Conservation (phyloP, 2,888 invertebrate genomes). For the Athetis lepigone region DNA sequence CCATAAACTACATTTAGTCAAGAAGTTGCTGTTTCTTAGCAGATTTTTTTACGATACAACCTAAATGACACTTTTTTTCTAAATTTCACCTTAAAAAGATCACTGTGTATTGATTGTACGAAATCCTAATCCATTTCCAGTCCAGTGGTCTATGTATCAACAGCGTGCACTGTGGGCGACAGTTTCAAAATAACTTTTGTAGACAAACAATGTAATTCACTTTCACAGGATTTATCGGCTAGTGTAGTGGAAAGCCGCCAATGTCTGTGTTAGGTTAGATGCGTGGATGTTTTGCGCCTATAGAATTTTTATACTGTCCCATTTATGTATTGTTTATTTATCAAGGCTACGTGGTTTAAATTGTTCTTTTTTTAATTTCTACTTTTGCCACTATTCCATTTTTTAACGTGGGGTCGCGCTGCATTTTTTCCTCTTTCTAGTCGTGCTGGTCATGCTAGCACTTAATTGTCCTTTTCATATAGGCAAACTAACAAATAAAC, state of each 20-base stretch:
- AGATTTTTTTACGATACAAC: too few species aligned
- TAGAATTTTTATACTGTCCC: constrained; percentile 6
- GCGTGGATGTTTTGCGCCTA: constrained; percentile 30
- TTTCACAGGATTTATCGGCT: constrained; percentile 68
- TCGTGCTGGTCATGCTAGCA: too few species aligned
- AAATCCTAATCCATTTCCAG: constrained; percentile 32
- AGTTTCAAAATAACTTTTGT: constrained; percentile 69
- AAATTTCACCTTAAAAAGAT: background rate
- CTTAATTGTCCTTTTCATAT: too few species aligned
- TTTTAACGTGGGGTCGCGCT: too few species aligned
- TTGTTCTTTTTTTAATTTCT: too few species aligned
- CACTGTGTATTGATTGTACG: constrained; percentile 8
- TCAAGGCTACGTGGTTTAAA: too few species aligned
- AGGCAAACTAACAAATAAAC: too few species aligned
- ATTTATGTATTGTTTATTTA: background rate
- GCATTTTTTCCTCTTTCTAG: too few species aligned
- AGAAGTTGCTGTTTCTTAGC: background rate
- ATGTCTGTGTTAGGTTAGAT: constrained; percentile 55
- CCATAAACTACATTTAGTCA: too few species aligned
- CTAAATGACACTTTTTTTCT: background rate
- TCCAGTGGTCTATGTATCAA: constrained; percentile 46
- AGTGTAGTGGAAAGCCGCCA: constrained; percentile 52
- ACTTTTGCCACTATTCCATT: too few species aligned
- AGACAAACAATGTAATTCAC: constrained; percentile 70
- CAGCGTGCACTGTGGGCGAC: constrained; percentile 62